These are phyloP conservation scores for Melikaiella ostensackeni DNA, from an alignment of 2,888 invertebrate genomes.

Conservation along the genomic window DNA sequence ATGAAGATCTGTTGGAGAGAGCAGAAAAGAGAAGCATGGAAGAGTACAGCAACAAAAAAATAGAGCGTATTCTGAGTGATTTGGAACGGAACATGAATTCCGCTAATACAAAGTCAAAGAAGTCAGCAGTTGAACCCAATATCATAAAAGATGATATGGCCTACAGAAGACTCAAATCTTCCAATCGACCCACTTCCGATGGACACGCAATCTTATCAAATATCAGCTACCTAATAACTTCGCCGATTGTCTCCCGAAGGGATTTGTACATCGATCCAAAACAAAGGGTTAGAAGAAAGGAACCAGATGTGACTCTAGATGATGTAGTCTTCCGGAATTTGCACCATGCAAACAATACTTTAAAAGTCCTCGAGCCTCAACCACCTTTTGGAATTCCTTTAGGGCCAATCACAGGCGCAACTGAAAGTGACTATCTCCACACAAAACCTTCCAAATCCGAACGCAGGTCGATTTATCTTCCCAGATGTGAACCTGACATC, in stretches of 20 bases:
- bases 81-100: conserved; percentile 28
- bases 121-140: conserved; percentile 77
- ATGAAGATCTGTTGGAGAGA: conserved; percentile 88
- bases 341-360: conserved; percentile 85
- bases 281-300: conserved; percentile 76
- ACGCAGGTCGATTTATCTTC: conserved; percentile 81
- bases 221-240: conserved; percentile 84
- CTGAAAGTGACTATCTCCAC: conserved; percentile 91
- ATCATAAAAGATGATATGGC: conserved; percentile 89
- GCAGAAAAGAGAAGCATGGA: conserved; percentile 86
- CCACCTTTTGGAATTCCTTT: conserved; percentile 95
- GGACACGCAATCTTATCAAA: conserved; percentile 78
- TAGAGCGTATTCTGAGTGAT: conserved; percentile 62
- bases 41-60: conserved; percentile 72
- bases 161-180: conserved; percentile 84
- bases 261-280: conserved; percentile 60
- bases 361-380: conserved; percentile 87
- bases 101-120: conserved; percentile 43
- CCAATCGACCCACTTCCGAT: conserved; percentile 76
- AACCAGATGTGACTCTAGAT: conserved; percentile 90
- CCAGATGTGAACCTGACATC: conserved; percentile 87
- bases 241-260: conserved; percentile 80
- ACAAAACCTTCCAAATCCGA: conserved; percentile 63
- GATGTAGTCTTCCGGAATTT: conserved; percentile 91
- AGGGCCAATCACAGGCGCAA: conserved; percentile 88